Evolutionary conservation across 1,140 invertebrate genomes (phyloP).

Genomic region (Sipha flava): DNA sequence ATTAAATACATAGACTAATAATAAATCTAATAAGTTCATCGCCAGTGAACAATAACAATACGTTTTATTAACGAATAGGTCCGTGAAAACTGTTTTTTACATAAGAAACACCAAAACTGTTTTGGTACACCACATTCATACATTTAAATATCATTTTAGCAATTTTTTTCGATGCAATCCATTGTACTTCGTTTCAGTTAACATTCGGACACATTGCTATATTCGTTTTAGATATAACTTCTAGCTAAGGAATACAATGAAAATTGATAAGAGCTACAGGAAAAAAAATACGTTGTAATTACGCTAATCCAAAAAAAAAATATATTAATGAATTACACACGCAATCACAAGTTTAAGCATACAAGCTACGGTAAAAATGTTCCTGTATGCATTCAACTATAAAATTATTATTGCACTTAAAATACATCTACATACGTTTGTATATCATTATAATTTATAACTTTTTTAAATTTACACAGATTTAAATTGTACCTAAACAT

Average conservation of each 20-base stretch:
- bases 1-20: too few species aligned
- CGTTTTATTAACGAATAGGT: constrained; percentile 35
- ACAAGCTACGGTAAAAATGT: too few species aligned
- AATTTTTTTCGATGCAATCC: constrained; percentile 42
- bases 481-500: too few species aligned
- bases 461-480: too few species aligned
- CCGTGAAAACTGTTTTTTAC: constrained; percentile 45
- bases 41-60: constrained; percentile 19
- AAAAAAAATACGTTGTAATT: background rate
- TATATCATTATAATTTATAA: too few species aligned
- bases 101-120: constrained; percentile 46
- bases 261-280: background rate
- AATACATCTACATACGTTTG: too few species aligned
- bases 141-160: constrained; percentile 48
- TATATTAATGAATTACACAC: too few species aligned
- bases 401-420: too few species aligned
- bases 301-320: too few species aligned
- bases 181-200: background rate
- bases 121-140: constrained; percentile 50
- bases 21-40: background rate
- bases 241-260: background rate
- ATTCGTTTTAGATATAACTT: background rate
- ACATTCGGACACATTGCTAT: background rate
- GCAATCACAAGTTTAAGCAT: too few species aligned
- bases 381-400: too few species aligned